Evolutionary conservation across 1,140 invertebrate genomes (phyloP), one percentile per base, ranked within the genome.

Genomic region (Drosophila pseudoobscura): DNA sequence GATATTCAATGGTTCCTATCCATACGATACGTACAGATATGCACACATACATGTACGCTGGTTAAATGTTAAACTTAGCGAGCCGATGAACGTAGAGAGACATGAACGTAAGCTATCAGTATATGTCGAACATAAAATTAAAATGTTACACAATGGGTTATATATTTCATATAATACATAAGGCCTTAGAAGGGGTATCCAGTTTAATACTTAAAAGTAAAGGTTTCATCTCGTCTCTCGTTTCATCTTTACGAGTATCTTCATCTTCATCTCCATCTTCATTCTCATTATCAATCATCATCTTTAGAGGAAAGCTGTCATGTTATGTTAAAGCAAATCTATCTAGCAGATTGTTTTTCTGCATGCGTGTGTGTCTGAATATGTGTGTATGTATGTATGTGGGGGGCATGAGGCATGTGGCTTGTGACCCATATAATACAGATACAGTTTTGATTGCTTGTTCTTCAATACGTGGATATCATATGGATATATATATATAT

Each of bases 81-180:
- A 78, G 69, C 78, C 82, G 70, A 75, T 49, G 60, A 74, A 29
- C 15, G 31, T 45, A 45, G 52, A 58, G 22, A 29, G 55, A 74
- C n/a, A 59, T 64, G 64, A 74, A 78, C 80, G 75, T 80, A 87
- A 77, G 72, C 68, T 65, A 83, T 60, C 77, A 61, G 65, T 69
- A 78, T 84, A 70, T 77, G 47, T 60, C 60, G 51, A 83, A 84
- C 75, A 75, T 83, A 84, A 57, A 59, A 45, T 49, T 83, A 83
- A 54, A 79, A 66, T 31, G 43, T 78, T 75, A 72, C 75, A 84
- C 80, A 84, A 65, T 57, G 72, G 66, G 26, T 69, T 87, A 56
- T 87, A 85, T 87, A 82, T 87, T 88, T 87, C 59, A 85, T 85
- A 85, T 85, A 59, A 87, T 85, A 85, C 82, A 85, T 85, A 85